A percentile compares a stretch with the other conserved stretches of the same genome.
phyloP scores from a whole-genome alignment of 2,113 vertebrate species.

The Brachypodius melanocephalos region DNA sequence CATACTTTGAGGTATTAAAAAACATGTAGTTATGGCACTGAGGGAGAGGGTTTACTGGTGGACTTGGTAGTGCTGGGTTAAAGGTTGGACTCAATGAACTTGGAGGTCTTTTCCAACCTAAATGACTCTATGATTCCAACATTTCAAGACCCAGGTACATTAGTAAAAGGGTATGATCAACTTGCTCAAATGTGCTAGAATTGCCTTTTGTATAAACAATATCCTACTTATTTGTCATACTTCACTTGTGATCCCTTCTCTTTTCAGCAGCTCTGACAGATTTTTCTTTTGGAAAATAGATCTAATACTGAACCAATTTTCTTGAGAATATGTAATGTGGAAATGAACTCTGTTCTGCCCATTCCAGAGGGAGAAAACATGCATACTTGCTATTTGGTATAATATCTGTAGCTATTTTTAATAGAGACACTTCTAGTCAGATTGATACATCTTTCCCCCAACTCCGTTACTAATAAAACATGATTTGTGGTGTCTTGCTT shows the following conservation, averaged over 20 bases:
- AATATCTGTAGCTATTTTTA: background rate
- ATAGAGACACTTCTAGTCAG: background rate
- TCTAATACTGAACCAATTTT: background rate
- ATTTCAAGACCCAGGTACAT: background rate
- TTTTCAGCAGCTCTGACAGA: background rate
- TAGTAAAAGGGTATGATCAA: background rate
- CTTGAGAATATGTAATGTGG: background rate
- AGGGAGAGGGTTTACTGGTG: background rate
- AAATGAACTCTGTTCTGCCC: background rate
- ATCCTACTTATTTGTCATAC: background rate
- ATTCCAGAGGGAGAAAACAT: background rate
- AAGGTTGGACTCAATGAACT: background rate
- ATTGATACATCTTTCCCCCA: background rate
- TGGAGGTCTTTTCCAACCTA: background rate
- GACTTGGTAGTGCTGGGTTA: background rate
- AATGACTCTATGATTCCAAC: background rate
- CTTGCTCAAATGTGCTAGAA: background rate
- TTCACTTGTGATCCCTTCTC: background rate
- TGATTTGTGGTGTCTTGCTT: background rate
- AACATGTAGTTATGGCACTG: rapidly evolving
- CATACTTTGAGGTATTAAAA: background rate
- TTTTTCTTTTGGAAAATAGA: background rate
- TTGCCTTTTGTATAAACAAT: background rate
- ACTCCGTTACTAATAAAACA: background rate
- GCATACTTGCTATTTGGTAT: background rate